Evolutionary conservation across 2,113 vertebrate genomes (phyloP).

Genomic region (Bettongia penicillata): DNA sequence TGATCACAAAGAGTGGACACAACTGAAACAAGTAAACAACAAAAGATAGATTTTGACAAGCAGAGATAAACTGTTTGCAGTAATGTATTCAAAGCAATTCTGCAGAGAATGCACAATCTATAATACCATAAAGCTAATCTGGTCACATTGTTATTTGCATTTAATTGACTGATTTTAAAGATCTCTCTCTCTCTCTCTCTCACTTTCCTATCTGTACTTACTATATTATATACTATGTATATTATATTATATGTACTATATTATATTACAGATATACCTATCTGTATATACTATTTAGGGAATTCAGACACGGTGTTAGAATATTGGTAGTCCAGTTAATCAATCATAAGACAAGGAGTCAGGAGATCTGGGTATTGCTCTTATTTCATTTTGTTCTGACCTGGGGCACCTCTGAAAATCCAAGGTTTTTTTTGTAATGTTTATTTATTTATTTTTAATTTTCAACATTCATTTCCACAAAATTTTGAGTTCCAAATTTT

Average conservation of each 20-base stretch:
- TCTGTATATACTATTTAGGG: not conserved
- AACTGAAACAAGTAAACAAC: not conserved
- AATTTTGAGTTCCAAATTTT: too few species aligned
- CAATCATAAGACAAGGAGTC: too few species aligned
- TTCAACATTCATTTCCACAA: too few species aligned
- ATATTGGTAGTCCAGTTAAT: not conserved
- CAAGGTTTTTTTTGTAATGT: too few species aligned
- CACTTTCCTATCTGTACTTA: not conserved
- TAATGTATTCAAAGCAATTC: constrained; percentile 45
- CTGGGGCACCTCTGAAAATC: too few species aligned
- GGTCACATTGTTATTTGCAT: constrained; percentile 44
- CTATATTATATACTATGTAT: not conserved
- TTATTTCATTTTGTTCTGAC: too few species aligned
- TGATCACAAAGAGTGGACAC: not conserved
- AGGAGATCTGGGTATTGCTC: too few species aligned
- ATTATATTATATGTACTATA: too few species aligned
- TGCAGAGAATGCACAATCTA: constrained; percentile 40
- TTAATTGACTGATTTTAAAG: constrained; percentile 53
- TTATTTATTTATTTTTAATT: too few species aligned
- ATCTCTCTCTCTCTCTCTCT: constrained; percentile 16
- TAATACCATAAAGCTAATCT: constrained; percentile 50
- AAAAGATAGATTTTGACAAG: constrained; percentile 54
- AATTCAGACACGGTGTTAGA: not conserved
- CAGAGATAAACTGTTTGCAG: constrained; percentile 47
- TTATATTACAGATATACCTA: too few species aligned